Conservation (phyloP, 35 echinoderm and acorn worm species). For the Apostichopus californicus region DNA sequence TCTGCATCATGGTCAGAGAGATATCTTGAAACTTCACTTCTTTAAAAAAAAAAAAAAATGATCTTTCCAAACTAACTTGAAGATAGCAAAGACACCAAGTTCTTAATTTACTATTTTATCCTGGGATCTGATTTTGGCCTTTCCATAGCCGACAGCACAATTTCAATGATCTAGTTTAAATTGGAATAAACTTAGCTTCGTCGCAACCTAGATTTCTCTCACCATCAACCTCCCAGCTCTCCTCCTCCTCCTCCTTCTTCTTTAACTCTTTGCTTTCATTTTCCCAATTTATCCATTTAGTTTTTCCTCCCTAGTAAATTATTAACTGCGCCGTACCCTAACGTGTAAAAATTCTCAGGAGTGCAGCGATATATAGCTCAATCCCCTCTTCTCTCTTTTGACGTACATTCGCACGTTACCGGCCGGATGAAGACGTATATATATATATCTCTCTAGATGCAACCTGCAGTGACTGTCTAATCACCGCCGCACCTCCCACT, state of each 20-base stretch:
- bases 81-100: background rate
- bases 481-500: background rate
- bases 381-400: background rate
- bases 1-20: too few relatives aligned
- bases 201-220: conserved; percentile 20
- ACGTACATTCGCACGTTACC: background rate
- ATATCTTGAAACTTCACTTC: too few relatives aligned
- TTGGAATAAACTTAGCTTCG: background rate
- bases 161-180: conserved; percentile 29
- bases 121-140: background rate
- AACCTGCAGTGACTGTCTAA: background rate
- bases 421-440: background rate
- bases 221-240: background rate
- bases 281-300: conserved; percentile 21
- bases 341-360: background rate
- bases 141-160: background rate
- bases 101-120: background rate
- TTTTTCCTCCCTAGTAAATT: background rate
- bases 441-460: background rate
- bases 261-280: background rate
- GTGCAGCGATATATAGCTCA: background rate
- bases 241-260: background rate
- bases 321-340: background rate
- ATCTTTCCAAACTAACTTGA: too few relatives aligned
- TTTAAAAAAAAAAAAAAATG: too few relatives aligned